phyloP scores from a whole-genome alignment of 2,113 vertebrate genomes.

The Mola mola region DNA sequence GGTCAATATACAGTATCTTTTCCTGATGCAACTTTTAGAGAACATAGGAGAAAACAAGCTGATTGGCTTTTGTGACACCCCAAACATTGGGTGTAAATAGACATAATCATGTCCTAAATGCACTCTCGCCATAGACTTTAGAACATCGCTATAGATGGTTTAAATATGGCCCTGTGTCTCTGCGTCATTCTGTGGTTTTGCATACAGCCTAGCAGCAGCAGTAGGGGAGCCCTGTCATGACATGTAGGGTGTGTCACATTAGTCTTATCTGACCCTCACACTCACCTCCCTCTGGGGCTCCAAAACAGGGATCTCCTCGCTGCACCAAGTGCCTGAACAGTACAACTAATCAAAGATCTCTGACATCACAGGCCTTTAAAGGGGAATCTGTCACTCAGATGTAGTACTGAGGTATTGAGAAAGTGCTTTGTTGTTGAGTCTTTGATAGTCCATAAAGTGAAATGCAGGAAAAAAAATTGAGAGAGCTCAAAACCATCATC shows the following conservation, averaged over 20 bases:
- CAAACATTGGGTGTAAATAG: too few relatives aligned
- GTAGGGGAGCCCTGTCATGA: constrained; percentile 57
- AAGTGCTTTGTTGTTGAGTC: constrained; percentile 33
- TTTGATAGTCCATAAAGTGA: constrained; percentile 12
- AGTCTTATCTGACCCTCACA: constrained; percentile 75
- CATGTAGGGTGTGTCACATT: constrained; percentile 68
- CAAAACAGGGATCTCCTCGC: constrained; percentile 46
- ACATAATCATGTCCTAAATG: too few relatives aligned
- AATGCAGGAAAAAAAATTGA: constrained; percentile 10
- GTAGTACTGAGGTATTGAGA: constrained; percentile 46
- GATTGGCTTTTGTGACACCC: too few relatives aligned
- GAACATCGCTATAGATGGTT: too few relatives aligned
- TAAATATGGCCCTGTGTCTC: too few relatives aligned
- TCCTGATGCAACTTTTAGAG: too few relatives aligned
- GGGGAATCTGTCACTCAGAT: constrained; percentile 26
- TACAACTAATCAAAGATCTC: constrained; percentile 44
- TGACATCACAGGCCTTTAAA: constrained; percentile 27
- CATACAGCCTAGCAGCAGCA: constrained; percentile 43
- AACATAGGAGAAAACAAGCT: too few relatives aligned
- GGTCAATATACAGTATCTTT: too few relatives aligned
- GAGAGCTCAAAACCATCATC: neutral
- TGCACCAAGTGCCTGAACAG: constrained; percentile 13
- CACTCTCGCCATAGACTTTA: too few relatives aligned
- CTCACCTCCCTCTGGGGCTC: constrained; percentile 68
- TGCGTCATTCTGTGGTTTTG: constrained; percentile 34